These are phyloP conservation scores for Hypolimnas misippus DNA, from an alignment of 2,888 invertebrate species.

Conservation along the genomic window DNA sequence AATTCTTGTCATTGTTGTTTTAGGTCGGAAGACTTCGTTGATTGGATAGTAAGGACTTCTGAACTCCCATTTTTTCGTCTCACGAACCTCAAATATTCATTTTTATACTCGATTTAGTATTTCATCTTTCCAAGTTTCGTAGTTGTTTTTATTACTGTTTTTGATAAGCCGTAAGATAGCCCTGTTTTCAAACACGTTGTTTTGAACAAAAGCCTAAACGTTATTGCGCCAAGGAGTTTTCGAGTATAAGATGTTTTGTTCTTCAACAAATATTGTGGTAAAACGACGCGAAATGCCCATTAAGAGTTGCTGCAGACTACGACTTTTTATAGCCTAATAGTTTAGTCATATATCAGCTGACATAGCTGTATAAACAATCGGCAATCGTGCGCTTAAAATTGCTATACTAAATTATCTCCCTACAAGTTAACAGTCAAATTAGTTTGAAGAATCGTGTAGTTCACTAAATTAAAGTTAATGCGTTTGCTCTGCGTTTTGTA, in stretches of 20 bases:
- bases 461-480: too few relatives aligned
- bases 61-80: conserved; percentile 7
- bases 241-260: conserved; percentile 7
- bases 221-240: conserved; percentile 2
- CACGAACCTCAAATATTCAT: conserved; percentile 28
- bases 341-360: too few relatives aligned
- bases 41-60: conserved; percentile 14
- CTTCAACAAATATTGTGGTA: not conserved
- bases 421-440: too few relatives aligned
- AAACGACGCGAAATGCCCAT: not conserved
- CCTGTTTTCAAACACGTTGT: conserved; percentile 28
- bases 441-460: too few relatives aligned
- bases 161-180: conserved; percentile 25
- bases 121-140: conserved; percentile 27
- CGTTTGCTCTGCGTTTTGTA: too few relatives aligned
- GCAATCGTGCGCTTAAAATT: too few relatives aligned
- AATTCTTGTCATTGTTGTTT: conserved; percentile 5
- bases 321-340: not conserved
- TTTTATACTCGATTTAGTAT: conserved; percentile 28
- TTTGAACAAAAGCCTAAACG: conserved; percentile 25
- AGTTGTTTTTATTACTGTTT: conserved; percentile 28
- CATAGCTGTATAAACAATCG: too few relatives aligned
- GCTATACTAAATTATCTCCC: too few relatives aligned
- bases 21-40: conserved; percentile 8
- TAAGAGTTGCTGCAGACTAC: not conserved